Evolutionary conservation across 2,888 invertebrate genomes (phyloP), one percentile per base, ranked within the genome.

Genomic region (Phymatocera aterrima): DNA sequence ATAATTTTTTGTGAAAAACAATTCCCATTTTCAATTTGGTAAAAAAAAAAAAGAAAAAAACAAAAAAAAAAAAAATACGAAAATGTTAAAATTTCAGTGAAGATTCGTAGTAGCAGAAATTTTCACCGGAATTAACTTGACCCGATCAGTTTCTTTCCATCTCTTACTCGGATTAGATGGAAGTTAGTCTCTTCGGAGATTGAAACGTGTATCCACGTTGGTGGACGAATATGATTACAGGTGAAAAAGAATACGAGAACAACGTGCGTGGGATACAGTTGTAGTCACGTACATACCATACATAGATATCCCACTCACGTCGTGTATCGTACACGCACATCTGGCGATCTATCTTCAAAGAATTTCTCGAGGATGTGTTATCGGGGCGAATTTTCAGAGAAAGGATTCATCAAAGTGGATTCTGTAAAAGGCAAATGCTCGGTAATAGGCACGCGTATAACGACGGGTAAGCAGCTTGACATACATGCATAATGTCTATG

Each of bases 401-500:
- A 10, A 48, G 46, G 48, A 70, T 70, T 70, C 28, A 70, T 70
- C 46, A 28, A 31, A 70, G 48, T 70, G n/a, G n/a, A 70, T 70
- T 70, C 31, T 48, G n/a, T n/a, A n/a, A 70, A 28, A 31, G 46
- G 28, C 21, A 70, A 70, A 70, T 70, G 24, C 70, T 70, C 31
- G 28, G 70, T 70, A 70, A 70, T 70, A 48, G 48, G 48, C 31
- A 21, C 60, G 43, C 6, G 6, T 12, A 70, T 70, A 48, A 70
- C 46, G 46, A 70, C 15, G 70, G 12, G 24, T 70, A 70, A 70
- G 70, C n/a, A 70, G 70, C 70, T 70, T 46, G 46, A 46, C 18
- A 18, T 12, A 18, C 18, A 15, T 34, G 28, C 12, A 28, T 10
- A 60, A 31, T 60, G 31, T 31, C 10, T 18, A 2, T 1, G 12